Base-by-base conservation (phyloP, 2,113 vertebrate genomes). In the Dryoscopus gambensis region DNA sequence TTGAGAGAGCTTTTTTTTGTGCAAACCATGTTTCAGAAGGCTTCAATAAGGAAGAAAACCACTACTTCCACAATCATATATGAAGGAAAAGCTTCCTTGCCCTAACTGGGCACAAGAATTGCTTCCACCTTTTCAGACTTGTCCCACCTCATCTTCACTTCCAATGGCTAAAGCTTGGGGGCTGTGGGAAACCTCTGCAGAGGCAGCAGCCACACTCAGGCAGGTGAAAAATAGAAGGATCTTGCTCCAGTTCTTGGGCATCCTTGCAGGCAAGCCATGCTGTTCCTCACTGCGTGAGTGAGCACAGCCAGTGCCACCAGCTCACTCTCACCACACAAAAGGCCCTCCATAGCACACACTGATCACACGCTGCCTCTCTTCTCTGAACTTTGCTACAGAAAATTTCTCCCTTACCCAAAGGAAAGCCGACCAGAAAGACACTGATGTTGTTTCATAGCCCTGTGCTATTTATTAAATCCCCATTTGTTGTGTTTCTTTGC, bases 401-500 rank as follows among this genome's bases (percentile, higher is more conserved):
- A 56, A 15, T 22, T 35, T 60, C 80, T 92, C 71, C 19, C 35
- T 78, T 35, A 25, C 56, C 53, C 62, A 23, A 71, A 82, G 68
- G 69, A 87, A 86, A 90, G 80, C 56, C 8, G 46, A 93, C 62
- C 21, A 71, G n/a, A 83, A 78, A 60, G 69, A 37, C 1, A 3
- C 21, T 7, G 56, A 49, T 81, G 64, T 25, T 76, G 75, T 62
- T 90, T 49, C 85, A 71, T 56, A 94, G 88, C 65, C 52, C 47
- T 27, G n/a, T 82, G 50, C 69, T 90, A 62, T 87, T 90, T 84
- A 84, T 92, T 76, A 64, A 96, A 90, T 71, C 68, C 35, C 85
- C 82, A 49, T 57, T 97, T 82, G 88, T 35, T 52, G 86, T 62
- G 77, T 55, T 94, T 86, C 55, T 90, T 95, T 82, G 89, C 80